Base-by-base conservation (phyloP, 2,797 vertebrate genomes). In the Argya squamiceps region DNA sequence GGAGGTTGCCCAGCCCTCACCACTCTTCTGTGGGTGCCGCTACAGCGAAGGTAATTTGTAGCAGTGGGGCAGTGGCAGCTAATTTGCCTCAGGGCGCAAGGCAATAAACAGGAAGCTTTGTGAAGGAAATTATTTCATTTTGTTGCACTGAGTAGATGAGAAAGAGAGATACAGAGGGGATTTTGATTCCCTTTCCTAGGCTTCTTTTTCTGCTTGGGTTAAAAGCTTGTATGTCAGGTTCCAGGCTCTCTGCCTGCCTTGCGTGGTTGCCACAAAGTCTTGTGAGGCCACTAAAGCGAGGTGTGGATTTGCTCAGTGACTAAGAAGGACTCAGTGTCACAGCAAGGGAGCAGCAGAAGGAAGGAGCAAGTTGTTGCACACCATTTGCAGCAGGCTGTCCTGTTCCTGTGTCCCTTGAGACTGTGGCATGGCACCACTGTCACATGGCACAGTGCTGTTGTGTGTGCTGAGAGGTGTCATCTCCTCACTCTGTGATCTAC, bases 251-350 rank as follows among this genome's bases (percentile, higher is more conserved):
- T 79, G 23, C 34, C 30, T 76, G 53, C 47, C 34, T 68, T n/a
- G 13, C 0, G 1, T 79, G 49, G 9, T 67, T 77, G 58, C 8
- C 0, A 4, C 32, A 8, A 52, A 74, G 18, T 36, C 50, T 36
- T 55, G 30, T 12, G 26, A 12, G 39, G 36, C 52, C 0, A 0
- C 52, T 74, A 6, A 55, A 55, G 34, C 11, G 43, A 11, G 15
- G 6, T 16, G 4, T 16, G 56, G 39, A 30, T 86, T 86, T 22
- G 7, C 30, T 84, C 22, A 16, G 11, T 34, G 73, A 24, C 23
- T 67, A 39, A 34, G 29, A 41, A 58, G 52, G 37, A 20, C 50
- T 69, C 21, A 1, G 18, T 50, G n/a, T 79, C 59, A 34, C 46
- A 80, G 41, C 39, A 55, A 47, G 34, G 17, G 10, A 74, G 50